phyloP scores from a whole-genome alignment of 1,140 invertebrate genomes.

The Aradophagus sp. region DNA sequence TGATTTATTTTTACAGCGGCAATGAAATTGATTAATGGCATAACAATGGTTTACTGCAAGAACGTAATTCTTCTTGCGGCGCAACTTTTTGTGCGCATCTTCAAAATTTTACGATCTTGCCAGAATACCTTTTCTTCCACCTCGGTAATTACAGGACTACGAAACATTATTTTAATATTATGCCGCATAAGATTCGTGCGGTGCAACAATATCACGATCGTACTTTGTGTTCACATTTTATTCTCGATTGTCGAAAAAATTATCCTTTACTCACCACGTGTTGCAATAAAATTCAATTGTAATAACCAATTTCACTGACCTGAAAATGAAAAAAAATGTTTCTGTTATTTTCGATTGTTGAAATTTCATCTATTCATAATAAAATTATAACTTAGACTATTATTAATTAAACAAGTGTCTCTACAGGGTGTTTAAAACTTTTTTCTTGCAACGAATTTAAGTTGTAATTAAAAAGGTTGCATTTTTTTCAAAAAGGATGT shows the following conservation, averaged over 20 bases:
- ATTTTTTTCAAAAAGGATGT: no score
- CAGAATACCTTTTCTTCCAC: conserved; percentile 39
- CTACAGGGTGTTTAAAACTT: no score
- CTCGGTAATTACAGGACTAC: conserved; percentile 37
- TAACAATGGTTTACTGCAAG: conserved; percentile 49
- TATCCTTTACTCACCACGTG: conserved; percentile 1
- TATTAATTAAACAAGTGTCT: no score
- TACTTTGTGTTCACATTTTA: conserved; percentile 24
- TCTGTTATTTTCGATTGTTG: no score
- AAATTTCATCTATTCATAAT: no score
- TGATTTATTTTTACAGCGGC: conserved; percentile 58
- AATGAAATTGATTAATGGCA: conserved; percentile 56
- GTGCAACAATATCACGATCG: conserved; percentile 8
- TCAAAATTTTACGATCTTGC: conserved; percentile 55
- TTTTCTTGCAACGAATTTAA: no score
- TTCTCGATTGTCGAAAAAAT: background rate
- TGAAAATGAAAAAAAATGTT: no score
- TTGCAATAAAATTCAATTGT: conserved; percentile 14
- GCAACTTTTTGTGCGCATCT: conserved; percentile 48
- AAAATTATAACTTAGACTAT: no score
- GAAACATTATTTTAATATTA: conserved; percentile 44
- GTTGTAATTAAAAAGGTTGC: no score
- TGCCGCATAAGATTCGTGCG: conserved; percentile 1
- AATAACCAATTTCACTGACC: conserved; percentile 8
- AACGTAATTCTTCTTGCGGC: conserved; percentile 50